Evolutionary conservation across 2,888 invertebrate species (phyloP).

Genomic region (Lobophora halterata): DNA sequence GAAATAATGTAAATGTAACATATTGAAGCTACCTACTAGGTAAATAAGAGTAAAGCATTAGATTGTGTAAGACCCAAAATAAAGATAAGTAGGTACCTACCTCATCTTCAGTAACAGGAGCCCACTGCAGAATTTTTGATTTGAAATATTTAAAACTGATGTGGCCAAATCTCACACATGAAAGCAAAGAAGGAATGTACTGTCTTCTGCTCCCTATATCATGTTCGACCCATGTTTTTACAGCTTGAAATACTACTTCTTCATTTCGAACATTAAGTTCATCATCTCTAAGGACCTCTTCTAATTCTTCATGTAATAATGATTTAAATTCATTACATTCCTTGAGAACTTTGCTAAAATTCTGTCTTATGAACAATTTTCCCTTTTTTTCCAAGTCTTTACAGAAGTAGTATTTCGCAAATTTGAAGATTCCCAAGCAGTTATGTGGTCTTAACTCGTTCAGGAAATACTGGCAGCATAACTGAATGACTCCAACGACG

Average conservation of each 20-base stretch:
- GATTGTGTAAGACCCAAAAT: background rate
- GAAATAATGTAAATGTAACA: background rate
- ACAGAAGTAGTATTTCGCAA: slow-evolving; percentile 86
- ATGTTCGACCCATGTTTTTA: slow-evolving; percentile 85
- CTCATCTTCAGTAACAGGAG: slow-evolving; percentile 73
- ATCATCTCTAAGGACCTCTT: slow-evolving; percentile 84
- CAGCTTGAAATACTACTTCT: slow-evolving; percentile 87
- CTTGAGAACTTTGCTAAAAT: slow-evolving; percentile 82
- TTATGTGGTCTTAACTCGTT: slow-evolving; percentile 84
- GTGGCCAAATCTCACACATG: slow-evolving; percentile 85
- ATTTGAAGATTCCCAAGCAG: slow-evolving; percentile 86
- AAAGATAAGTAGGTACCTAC: slow-evolving; percentile 48
- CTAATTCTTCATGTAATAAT: slow-evolving; percentile 81
- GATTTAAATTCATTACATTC: slow-evolving; percentile 84
- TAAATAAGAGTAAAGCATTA: background rate
- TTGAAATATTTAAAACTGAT: slow-evolving; percentile 81
- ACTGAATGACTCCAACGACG: slow-evolving; percentile 85
- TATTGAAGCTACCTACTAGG: background rate
- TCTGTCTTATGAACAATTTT: slow-evolving; percentile 78
- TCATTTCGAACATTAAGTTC: slow-evolving; percentile 87
- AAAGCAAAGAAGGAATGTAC: slow-evolving; percentile 81
- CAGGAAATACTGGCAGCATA: slow-evolving; percentile 84
- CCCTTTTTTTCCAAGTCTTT: slow-evolving; percentile 83
- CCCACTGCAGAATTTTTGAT: slow-evolving; percentile 79
- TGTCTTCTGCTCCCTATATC: slow-evolving; percentile 76